These are phyloP conservation scores for Labrus mixtus DNA, from an alignment of 2,113 vertebrate genomes.

Conservation along the genomic window DNA sequence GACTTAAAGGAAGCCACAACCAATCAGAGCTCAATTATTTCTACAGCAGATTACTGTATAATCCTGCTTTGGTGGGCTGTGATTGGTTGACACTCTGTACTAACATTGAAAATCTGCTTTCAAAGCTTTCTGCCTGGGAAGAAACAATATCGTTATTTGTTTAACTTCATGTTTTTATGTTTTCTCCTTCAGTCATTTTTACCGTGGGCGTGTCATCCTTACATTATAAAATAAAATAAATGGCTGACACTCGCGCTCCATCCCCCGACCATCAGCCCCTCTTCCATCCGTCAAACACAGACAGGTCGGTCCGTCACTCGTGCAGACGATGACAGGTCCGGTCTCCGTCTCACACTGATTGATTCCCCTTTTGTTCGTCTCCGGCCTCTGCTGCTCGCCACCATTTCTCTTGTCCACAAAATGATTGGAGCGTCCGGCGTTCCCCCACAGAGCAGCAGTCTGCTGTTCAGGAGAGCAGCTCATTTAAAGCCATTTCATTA, in stretches of 20 bases:
- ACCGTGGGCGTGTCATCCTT: not conserved
- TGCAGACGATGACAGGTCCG: conserved; percentile 24
- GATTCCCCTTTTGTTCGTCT: conserved; percentile 36
- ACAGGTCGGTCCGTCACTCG: conserved; percentile 23
- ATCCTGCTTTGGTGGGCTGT: no score
- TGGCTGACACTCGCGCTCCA: not conserved
- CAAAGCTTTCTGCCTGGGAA: no score
- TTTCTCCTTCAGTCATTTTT: no score
- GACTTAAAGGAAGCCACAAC: no score
- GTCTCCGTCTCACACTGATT: conserved; percentile 45
- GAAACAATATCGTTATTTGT: no score
- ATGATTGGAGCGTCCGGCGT: conserved; percentile 6
- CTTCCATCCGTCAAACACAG: conserved; percentile 23
- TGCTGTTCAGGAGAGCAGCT: conserved; percentile 42
- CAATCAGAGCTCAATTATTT: no score
- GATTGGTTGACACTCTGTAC: no score
- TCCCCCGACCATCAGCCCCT: not conserved
- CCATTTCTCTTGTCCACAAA: conserved; percentile 43
- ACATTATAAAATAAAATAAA: not conserved
- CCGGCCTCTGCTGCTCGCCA: not conserved
- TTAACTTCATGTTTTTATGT: no score
- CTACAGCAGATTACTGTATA: no score
- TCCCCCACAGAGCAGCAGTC: conserved; percentile 16
- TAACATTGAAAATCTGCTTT: no score
- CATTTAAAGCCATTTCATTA: conserved; percentile 52